A percentile compares a stretch with the other conserved stretches of the same genome.
phyloP scores from a whole-genome alignment of 2,797 vertebrate species.

The Dendrocincla fuliginosa region DNA sequence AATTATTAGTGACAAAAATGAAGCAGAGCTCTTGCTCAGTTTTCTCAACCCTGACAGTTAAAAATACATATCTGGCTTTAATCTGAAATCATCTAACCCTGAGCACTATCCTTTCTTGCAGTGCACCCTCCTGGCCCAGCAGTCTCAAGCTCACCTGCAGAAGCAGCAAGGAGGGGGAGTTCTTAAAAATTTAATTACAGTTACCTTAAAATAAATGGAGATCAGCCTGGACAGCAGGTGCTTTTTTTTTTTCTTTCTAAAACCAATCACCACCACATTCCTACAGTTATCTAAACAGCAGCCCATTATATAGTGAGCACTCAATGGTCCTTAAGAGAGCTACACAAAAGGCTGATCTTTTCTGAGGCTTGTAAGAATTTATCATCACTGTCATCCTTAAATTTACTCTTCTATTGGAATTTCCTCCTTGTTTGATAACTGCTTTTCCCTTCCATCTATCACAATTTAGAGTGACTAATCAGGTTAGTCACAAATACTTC shows the following conservation, averaged over 20 bases:
- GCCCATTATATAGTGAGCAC: background rate
- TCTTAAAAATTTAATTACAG: background rate
- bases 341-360: constrained; percentile 46
- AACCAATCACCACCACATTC: background rate
- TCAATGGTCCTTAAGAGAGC: constrained; percentile 27
- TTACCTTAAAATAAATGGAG: background rate
- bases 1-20: background rate
- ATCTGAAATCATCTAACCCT: background rate
- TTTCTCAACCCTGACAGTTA: background rate
- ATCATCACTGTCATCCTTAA: constrained; percentile 59
- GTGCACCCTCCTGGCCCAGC: too few relatives aligned
- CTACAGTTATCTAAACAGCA: background rate
- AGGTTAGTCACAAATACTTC: constrained; percentile 58
- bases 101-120: background rate
- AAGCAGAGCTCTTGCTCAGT: background rate
- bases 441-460: constrained; percentile 65
- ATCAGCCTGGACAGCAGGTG: background rate
- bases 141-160: background rate
- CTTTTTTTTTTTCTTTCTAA: background rate
- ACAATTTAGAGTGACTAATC: constrained; percentile 65
- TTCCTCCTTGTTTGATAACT: constrained; percentile 62
- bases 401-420: constrained; percentile 65
- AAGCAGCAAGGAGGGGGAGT: background rate
- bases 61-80: background rate
- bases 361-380: constrained; percentile 58